Evolutionary conservation across 2,888 invertebrate species (phyloP).

Genomic region (Automeris io): DNA sequence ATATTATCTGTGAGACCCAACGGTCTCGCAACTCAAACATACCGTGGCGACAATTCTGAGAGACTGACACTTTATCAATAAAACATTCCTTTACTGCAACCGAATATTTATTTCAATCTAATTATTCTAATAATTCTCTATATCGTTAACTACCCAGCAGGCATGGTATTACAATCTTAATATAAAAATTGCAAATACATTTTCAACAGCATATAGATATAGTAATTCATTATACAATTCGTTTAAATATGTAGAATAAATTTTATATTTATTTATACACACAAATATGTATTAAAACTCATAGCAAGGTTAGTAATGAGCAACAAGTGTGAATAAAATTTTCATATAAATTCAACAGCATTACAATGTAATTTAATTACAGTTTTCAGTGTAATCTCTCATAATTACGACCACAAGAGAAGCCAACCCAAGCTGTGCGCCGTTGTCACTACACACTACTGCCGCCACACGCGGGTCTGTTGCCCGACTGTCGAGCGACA

Average conservation of each 20-base stretch:
- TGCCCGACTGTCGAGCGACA: conserved; percentile 66
- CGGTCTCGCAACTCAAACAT: conserved; percentile 65
- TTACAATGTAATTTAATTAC: conserved; percentile 13
- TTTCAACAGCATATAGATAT: conserved; percentile 8
- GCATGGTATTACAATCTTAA: conserved; percentile 8
- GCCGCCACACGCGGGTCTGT: conserved; percentile 34
- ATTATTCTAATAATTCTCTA: conserved; percentile 6
- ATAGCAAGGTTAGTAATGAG: conserved; percentile 7
- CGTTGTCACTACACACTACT: conserved; percentile 70
- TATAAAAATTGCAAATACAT: conserved; percentile 8
- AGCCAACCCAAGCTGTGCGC: conserved; percentile 72
- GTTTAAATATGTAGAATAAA: conserved; percentile 8
- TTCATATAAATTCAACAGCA: conserved; percentile 19
- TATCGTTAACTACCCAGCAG: conserved; percentile 7
- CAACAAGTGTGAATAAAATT: conserved; percentile 11
- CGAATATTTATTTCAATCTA: conserved; percentile 33
- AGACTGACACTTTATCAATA: conserved; percentile 29
- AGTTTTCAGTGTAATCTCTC: conserved; percentile 12
- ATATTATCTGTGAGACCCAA: conserved; percentile 58
- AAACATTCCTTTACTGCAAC: conserved; percentile 24
- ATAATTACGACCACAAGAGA: conserved; percentile 17
- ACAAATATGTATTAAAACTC: conserved; percentile 9
- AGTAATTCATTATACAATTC: conserved; percentile 6
- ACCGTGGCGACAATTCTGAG: conserved; percentile 54
- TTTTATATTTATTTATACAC: conserved; percentile 3